phyloP scores from a whole-genome alignment of 1,140 invertebrate genomes.

The Euwallacea fornicatus region DNA sequence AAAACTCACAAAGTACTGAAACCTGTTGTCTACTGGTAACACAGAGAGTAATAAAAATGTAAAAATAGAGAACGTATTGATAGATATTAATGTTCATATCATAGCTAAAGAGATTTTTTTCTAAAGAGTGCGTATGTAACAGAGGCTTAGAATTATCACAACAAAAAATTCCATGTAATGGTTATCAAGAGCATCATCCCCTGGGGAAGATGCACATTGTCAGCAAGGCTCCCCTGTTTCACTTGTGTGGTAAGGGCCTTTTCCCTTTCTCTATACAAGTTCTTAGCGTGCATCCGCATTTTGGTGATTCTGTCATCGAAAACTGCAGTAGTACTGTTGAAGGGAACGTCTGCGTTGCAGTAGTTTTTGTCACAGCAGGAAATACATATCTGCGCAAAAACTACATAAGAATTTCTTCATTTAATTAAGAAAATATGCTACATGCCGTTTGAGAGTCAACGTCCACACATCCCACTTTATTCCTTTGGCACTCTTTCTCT shows the following conservation, averaged over 20 bases:
- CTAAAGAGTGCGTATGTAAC: too few relatives aligned
- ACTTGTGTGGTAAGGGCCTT: constrained; percentile 51
- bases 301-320: constrained; percentile 54
- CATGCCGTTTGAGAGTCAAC: constrained; percentile 65
- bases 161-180: too few relatives aligned
- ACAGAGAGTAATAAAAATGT: too few relatives aligned
- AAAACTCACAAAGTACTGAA: too few relatives aligned
- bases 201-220: constrained; percentile 4
- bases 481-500: constrained; percentile 61
- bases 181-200: not conserved
- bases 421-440: not conserved
- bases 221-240: constrained; percentile 41
- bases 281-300: constrained; percentile 53
- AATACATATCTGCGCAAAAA: constrained; percentile 60
- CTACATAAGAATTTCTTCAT: constrained; percentile 36
- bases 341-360: constrained; percentile 66
- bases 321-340: constrained; percentile 61
- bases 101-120: too few relatives aligned
- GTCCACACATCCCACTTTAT: constrained; percentile 64
- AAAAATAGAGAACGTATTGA: too few relatives aligned
- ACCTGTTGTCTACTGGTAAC: too few relatives aligned
- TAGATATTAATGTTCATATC: too few relatives aligned
- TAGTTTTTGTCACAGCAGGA: constrained; percentile 69
- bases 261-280: constrained; percentile 50
- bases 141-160: too few relatives aligned